These are phyloP conservation scores for Andrena minutula DNA, from an alignment of 2,888 invertebrate genomes.

Conservation along the genomic window DNA sequence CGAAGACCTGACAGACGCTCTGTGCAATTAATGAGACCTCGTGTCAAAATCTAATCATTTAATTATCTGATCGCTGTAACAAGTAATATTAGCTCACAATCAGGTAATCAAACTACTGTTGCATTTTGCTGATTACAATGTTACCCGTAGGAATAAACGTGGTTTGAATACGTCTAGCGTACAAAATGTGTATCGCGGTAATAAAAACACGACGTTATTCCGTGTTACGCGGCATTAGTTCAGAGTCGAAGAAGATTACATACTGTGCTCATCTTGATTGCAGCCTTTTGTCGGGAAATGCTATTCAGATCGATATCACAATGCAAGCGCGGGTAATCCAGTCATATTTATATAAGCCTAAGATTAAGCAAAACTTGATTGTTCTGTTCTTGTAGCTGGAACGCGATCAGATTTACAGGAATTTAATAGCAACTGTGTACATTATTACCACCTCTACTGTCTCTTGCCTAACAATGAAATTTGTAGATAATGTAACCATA, in stretches of 20 bases:
- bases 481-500: no score
- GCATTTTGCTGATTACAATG: not conserved
- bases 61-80: not conserved
- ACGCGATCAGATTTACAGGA: not conserved
- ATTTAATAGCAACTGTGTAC: not conserved
- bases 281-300: constrained; percentile 4
- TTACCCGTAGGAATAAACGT: not conserved
- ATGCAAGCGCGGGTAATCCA: not conserved
- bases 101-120: not conserved
- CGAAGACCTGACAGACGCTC: no score
- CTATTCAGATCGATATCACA: constrained; percentile 16
- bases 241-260: constrained; percentile 1
- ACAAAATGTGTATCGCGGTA: not conserved
- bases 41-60: not conserved
- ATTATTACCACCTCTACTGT: not conserved
- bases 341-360: not conserved
- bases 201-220: not conserved
- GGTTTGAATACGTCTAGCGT: not conserved
- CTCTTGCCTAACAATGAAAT: not conserved
- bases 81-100: not conserved
- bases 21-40: not conserved
- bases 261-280: not conserved
- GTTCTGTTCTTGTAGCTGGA: not conserved
- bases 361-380: constrained; percentile 1
- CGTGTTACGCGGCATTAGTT: not conserved